Conservation (phyloP, 2,888 invertebrate species). For the Sipunculus nudus region DNA sequence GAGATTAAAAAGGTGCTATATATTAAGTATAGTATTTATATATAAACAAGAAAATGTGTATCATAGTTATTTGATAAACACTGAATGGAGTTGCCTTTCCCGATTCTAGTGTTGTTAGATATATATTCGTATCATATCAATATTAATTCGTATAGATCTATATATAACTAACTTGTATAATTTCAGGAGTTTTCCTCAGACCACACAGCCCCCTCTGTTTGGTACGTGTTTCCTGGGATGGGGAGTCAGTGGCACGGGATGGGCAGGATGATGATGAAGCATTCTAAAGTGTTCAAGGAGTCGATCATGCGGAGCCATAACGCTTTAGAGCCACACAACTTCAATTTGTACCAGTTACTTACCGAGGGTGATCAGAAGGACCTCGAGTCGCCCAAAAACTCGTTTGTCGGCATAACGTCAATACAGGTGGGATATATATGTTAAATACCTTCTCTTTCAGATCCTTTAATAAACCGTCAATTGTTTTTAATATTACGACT, state of each 20-base stretch:
- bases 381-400: constrained; percentile 83
- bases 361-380: constrained; percentile 78
- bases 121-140: too few relatives aligned
- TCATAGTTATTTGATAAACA: too few relatives aligned
- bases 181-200: constrained; percentile 65
- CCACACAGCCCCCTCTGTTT: constrained; percentile 81
- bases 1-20: too few relatives aligned
- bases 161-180: too few relatives aligned
- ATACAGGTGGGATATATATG: constrained; percentile 93
- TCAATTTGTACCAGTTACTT: constrained; percentile 68
- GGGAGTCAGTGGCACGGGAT: constrained; percentile 95
- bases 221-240: constrained; percentile 95
- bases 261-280: constrained; percentile 81
- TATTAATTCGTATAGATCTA: too few relatives aligned
- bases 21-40: too few relatives aligned
- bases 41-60: too few relatives aligned
- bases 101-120: too few relatives aligned
- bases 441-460: too few relatives aligned
- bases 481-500: too few relatives aligned
- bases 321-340: background rate
- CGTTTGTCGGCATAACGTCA: constrained; percentile 90
- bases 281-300: constrained; percentile 71
- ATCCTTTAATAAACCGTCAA: too few relatives aligned
- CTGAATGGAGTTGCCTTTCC: too few relatives aligned
- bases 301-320: background rate